Conservation (phyloP, 2,797 vertebrate species). For the Saxicola maurus region DNA sequence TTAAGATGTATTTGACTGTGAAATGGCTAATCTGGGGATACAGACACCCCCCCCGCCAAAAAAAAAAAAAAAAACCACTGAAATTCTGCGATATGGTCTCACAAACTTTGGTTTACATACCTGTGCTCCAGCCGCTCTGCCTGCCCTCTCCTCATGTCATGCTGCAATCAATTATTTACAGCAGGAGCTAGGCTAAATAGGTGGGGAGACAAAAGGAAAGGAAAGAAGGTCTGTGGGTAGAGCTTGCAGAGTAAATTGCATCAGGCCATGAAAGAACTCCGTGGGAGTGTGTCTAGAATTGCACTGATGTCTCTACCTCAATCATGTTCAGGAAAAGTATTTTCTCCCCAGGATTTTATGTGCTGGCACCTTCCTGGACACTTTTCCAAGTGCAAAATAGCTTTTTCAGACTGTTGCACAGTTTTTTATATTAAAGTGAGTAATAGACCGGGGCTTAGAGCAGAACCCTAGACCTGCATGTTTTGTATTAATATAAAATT, state of each 20-base stretch:
- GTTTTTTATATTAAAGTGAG: not conserved
- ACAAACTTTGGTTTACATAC: not conserved
- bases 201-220: constrained; percentile 30
- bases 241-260: not conserved
- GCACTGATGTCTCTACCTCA: not conserved
- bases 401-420: not conserved
- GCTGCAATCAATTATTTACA: constrained; percentile 39
- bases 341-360: not conserved
- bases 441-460: not conserved
- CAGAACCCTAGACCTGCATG: not conserved
- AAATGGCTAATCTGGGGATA: not conserved
- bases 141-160: not conserved
- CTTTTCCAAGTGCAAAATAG: not conserved
- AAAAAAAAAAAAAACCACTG: not conserved
- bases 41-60: not conserved
- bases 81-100: not conserved
- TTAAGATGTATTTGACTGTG: not conserved
- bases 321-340: not conserved
- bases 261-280: not conserved
- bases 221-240: not conserved
- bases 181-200: not conserved
- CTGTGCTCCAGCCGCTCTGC: not conserved
- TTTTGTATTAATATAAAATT: not conserved
- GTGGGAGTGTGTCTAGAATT: not conserved
- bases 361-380: not conserved